A percentile compares a stretch with the other conserved stretches of the same genome.
phyloP scores from a whole-genome alignment of 2,797 vertebrate genomes.

The Myiotriccus ornatus region DNA sequence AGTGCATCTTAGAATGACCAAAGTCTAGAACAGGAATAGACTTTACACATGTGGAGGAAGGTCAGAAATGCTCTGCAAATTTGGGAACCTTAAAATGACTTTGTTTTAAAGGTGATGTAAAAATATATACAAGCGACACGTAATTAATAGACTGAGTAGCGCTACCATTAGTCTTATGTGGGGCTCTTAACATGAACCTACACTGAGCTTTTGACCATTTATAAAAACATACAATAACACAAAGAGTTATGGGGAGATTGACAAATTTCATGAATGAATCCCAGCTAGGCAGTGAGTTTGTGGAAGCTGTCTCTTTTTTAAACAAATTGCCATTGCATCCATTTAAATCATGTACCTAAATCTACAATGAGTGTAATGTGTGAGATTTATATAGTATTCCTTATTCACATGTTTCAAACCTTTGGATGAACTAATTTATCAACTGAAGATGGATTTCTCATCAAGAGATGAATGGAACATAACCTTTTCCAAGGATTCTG shows the following conservation, averaged over 20 bases:
- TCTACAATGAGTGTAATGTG: neutral
- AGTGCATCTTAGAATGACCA: neutral
- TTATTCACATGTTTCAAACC: neutral
- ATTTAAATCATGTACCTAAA: neutral
- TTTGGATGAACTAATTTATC: neutral
- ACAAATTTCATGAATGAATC: neutral
- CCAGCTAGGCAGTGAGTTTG: neutral
- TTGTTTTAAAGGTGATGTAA: neutral
- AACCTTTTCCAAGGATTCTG: neutral
- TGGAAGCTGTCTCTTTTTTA: neutral
- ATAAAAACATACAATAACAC: neutral
- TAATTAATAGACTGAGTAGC: neutral
- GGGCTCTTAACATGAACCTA: neutral
- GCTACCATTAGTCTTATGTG: neutral
- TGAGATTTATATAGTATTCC: neutral
- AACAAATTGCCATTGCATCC: neutral
- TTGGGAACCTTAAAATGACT: accelerated
- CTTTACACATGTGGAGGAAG: neutral
- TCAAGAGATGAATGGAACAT: neutral
- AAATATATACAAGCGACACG: neutral
- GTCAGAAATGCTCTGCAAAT: neutral
- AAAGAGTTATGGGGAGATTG: neutral
- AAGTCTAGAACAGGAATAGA: neutral
- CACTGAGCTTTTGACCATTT: neutral
- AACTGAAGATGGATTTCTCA: neutral